Base-by-base conservation (phyloP, 1,140 invertebrate genomes). In the Drosophila orena region DNA sequence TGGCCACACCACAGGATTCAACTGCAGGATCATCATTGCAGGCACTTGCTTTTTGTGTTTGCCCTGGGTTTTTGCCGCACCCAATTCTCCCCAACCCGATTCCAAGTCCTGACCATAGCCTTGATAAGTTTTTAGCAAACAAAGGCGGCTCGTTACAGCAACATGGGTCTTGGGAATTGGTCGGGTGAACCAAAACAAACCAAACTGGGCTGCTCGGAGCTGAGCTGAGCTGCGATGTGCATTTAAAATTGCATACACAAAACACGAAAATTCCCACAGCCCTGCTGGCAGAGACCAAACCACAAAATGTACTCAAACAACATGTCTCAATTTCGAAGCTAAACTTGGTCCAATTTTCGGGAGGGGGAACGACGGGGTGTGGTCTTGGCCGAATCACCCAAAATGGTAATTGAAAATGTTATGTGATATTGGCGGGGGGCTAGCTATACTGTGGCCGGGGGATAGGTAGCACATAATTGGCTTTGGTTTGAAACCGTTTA, bases 41-140 rank as follows among this genome's bases (percentile, higher is more conserved):
- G 81, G 62, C 81, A 60, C 77, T 80, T 81, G 58, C 57, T 59
- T 37, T 49, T 59, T 77, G 62, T 77, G 81, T 73, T 86, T 84
- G 64, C 77, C 56, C 66, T 64, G 56, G 58, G 40, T 61, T 50
- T 27, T n/a, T n/a, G n/a, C n/a, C 14, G 49, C 20, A 22, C 46
- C 44, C 27, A 10, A 37, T 47, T 27, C 54, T n/a, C 54, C 58
- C 40, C 22, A 49, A 43, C 44, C 27, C 15, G 4, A 12, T 11
- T 14, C 46, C 44, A 76, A 43, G 44, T 54, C 52, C 79, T 71
- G 69, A 68, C 78, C 79, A 66, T 78, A 77, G 74, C 79, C 81
- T 81, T 85, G 79, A 83, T 86, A 88, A 86, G 81, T 86, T 86
- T 88, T 83, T 72, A 74, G 83, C 81, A 86, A 86, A 86, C 81